phyloP scores from a whole-genome alignment of 2,888 invertebrate genomes.

The Mylabris sibirica region DNA sequence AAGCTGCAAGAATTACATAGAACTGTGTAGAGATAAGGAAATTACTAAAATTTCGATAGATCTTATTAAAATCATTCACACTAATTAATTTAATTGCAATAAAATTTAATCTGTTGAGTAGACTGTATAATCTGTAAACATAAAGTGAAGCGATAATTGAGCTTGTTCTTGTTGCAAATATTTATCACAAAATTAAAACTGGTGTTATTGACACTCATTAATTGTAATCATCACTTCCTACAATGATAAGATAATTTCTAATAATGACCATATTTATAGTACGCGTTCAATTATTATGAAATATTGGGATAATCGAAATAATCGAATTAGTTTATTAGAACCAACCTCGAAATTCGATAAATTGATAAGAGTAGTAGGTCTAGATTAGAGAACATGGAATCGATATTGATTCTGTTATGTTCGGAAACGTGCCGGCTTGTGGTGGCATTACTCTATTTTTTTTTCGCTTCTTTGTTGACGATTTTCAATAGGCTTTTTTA shows the following conservation, averaged over 20 bases:
- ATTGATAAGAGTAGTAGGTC: constrained; percentile 3
- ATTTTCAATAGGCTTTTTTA: not conserved
- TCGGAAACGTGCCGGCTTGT: constrained; percentile 5
- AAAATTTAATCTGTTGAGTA: not conserved
- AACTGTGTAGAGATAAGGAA: not conserved
- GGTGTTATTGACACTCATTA: not conserved
- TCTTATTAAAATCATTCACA: not conserved
- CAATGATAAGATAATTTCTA: not conserved
- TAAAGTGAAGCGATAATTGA: not conserved
- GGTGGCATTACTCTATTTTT: not conserved
- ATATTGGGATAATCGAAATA: not conserved
- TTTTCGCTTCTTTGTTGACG: not conserved
- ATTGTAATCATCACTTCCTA: not conserved
- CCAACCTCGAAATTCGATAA: constrained; percentile 6
- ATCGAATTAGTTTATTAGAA: constrained; percentile 2
- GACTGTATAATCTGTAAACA: too few relatives aligned
- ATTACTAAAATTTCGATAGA: not conserved
- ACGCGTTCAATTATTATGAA: not conserved
- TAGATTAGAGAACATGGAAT: constrained; percentile 1
- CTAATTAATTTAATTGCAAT: not conserved
- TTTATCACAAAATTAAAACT: not conserved
- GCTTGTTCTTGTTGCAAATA: not conserved
- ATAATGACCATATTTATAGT: not conserved
- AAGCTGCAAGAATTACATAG: not conserved
- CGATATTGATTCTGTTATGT: constrained; percentile 4